phyloP scores from a whole-genome alignment of 1,140 invertebrate genomes.

The Bombus haemorrhoidalis region DNA sequence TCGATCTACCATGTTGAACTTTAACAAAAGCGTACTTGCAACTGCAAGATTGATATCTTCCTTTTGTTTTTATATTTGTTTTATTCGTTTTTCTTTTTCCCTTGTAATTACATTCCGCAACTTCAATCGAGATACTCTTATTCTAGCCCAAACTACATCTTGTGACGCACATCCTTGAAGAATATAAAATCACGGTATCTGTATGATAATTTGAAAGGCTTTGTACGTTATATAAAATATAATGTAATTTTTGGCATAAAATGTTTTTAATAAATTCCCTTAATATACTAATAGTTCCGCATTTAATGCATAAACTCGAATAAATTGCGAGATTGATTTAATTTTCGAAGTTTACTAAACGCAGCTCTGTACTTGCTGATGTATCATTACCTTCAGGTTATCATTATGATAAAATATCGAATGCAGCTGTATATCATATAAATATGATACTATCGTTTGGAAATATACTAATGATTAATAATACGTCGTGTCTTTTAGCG shows the following conservation, averaged over 20 bases:
- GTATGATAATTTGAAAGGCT: background rate
- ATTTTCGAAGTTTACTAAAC: slow-evolving; percentile 28
- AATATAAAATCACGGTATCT: background rate
- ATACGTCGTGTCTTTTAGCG: too few relatives aligned
- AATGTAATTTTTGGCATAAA: background rate
- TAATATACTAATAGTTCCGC: background rate
- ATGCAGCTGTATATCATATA: background rate
- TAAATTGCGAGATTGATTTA: slow-evolving; percentile 23
- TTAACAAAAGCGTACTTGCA: background rate
- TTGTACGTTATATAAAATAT: background rate
- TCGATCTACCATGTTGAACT: background rate
- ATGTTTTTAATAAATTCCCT: background rate
- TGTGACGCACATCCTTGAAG: background rate
- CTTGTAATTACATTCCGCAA: background rate
- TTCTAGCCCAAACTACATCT: background rate
- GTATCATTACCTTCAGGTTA: background rate
- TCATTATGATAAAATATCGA: background rate
- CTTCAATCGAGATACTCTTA: too few relatives aligned
- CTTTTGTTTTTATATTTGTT: background rate
- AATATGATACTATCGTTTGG: background rate
- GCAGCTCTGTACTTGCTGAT: background rate
- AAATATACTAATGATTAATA: background rate
- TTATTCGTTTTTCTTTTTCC: background rate
- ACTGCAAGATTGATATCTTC: background rate
- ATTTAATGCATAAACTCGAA: background rate